Evolutionary conservation across 2,888 invertebrate species (phyloP), one percentile per base, ranked within the genome.

Genomic region (Lithophane leautieri): DNA sequence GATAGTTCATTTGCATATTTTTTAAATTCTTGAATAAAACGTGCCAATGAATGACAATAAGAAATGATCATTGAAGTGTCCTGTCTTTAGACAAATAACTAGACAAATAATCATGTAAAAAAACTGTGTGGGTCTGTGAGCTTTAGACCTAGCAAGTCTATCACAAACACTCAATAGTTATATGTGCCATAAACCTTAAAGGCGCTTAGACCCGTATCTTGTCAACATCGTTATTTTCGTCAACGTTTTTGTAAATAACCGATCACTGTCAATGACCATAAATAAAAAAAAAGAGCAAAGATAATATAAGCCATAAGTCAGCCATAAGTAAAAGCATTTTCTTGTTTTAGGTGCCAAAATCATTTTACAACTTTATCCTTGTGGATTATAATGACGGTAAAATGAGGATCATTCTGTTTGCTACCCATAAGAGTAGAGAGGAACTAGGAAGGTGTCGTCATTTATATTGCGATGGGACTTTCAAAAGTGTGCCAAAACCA

Each of bases 401-500:
- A 72, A 56, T 1, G 56, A 72, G 67, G 44, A 72, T 72, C 40
- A 3, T 56, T 72, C 67, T 72, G 71, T 66, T 67, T 67, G 54
- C 72, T 67, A 72, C 67, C 44, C 3, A 52, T 54, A 71, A 71
- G 72, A 72, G 72, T 72, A 72, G 56, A 72, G 56, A 7, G 44
- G 72, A 67, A 44, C 2, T 67, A 54, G 72, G 67, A 72, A 67
- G 56, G 1, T 72, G 72, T 72, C 67, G 67, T 56, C 67, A 67
- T 72, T 72, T 72, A 72, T 72, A 72, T 4, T 68, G 72, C 68
- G 72, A 72, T n/a, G 68, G 56, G 47, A 72, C 68, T 72, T 72
- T 68, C 25, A 72, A 72, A 72, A 72, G 72, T 72, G 68, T 72
- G 19, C 72, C 72, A 47, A 73, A 73, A 73, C 72, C 72, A 73